Evolutionary conservation across 2,113 vertebrate species (phyloP), one percentile per base, ranked within the genome.

Genomic region (Oenanthe melanoleuca): DNA sequence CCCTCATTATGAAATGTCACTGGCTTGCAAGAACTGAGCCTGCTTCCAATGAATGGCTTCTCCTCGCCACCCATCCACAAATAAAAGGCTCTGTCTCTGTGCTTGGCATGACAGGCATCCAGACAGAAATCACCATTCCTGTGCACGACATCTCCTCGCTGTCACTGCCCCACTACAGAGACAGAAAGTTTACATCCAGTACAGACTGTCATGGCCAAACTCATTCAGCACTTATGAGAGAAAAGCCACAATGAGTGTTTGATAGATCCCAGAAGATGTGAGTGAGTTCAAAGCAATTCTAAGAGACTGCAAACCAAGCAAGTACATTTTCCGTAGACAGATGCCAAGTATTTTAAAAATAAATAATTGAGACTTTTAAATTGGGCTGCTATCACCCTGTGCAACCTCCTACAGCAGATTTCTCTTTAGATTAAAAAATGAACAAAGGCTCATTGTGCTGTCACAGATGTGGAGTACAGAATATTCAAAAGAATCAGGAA

Each of bases 331-430:
- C 94, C 94, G 86, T 23, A 88, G 96, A 93, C 69, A 86, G 86
- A 95, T 92, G 94, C 96, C 94, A 97, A 96, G 82, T 88, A 92
- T 93, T 93, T 95, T 88, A 84, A 96, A 96, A 96, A 95, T 93
- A 96, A 97, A 95, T 96, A 96, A 96, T 94, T 95, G 81, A 97
- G 96, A 96, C 92, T 94, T 93, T 96, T 93, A 96, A 97, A 96
- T 90, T 93, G 92, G 80, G 84, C 83, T 95, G 92, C 88, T 94
- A 95, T 95, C 93, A 95, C 94, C 88, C 96, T 88, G 86, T 84
- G 65, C 90, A 97, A 94, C 94, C 92, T 96, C 91, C 71, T 75
- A 84, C 75, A 92, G 86, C 56, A 96, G 82, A 95, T 91, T 96
- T 78, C 77, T 93, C 90, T 89, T 88, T 45, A 94, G 93, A 91